Conservation (phyloP, 2,113 vertebrate genomes). For the Myrmecobius fasciatus region DNA sequence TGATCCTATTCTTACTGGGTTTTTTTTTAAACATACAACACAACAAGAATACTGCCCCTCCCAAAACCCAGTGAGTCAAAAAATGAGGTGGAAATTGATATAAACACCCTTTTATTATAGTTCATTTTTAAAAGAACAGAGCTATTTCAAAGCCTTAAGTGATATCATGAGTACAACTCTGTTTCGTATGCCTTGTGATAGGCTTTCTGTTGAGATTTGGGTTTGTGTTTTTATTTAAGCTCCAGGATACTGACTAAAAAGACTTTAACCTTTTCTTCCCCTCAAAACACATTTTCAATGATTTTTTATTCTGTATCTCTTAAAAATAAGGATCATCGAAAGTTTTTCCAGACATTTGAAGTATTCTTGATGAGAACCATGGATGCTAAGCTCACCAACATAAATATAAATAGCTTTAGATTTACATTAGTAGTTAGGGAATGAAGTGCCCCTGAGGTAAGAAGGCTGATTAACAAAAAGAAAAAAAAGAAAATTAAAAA, state of each 20-base stretch:
- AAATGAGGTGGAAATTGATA: conserved; percentile 63
- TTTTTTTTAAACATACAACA: conserved; percentile 62
- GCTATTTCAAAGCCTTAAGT: conserved; percentile 53
- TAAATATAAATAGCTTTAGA: conserved; percentile 79
- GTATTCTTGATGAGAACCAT: conserved; percentile 71
- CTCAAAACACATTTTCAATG: conserved; percentile 60
- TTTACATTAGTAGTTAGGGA: conserved; percentile 80
- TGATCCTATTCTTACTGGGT: conserved; percentile 28
- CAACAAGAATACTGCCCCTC: conserved; percentile 57
- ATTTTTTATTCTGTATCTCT: conserved; percentile 66
- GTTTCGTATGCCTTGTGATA: conserved; percentile 48
- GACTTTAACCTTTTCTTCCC: conserved; percentile 46
- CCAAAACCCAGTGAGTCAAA: conserved; percentile 52
- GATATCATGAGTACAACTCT: background rate
- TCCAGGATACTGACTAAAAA: conserved; percentile 43
- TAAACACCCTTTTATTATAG: conserved; percentile 47
- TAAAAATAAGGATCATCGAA: conserved; percentile 66
- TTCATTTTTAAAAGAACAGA: conserved; percentile 6
- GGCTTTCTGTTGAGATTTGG: conserved; percentile 32
- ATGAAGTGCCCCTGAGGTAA: conserved; percentile 78
- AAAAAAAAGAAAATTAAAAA: conserved; percentile 66
- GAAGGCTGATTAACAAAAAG: conserved; percentile 67
- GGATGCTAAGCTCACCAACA: conserved; percentile 74
- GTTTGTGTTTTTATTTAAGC: conserved; percentile 40
- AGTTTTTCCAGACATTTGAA: conserved; percentile 70